Conservation (phyloP, 1,140 invertebrate species). For the Trypoxylus dichotomus region DNA sequence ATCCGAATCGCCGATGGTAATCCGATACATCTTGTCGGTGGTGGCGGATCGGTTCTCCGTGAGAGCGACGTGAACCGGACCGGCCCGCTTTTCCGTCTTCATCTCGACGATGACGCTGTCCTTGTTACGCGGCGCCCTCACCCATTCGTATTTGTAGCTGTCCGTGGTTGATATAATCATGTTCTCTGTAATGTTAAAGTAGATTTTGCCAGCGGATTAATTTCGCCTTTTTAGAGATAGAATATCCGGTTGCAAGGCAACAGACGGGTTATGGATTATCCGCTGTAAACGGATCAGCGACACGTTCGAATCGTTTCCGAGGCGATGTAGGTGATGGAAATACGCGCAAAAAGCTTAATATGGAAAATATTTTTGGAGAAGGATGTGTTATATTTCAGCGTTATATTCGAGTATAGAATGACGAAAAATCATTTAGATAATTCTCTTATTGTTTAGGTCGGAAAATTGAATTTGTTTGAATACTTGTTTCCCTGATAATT, state of each 20-base stretch:
- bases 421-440: too few relatives aligned
- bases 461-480: too few relatives aligned
- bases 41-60: conserved; percentile 55
- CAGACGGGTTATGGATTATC: not conserved
- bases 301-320: not conserved
- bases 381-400: too few relatives aligned
- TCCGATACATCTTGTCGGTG: conserved; percentile 62
- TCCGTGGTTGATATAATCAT: conserved; percentile 62
- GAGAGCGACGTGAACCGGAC: conserved; percentile 61
- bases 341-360: not conserved
- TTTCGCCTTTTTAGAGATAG: not conserved
- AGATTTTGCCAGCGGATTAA: not conserved
- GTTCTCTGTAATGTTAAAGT: conserved; percentile 56
- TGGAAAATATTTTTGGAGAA: not conserved
- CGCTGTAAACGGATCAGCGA: not conserved
- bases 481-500: too few relatives aligned
- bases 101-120: conserved; percentile 63
- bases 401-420: too few relatives aligned
- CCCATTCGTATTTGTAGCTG: conserved; percentile 65
- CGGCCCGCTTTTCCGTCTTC: conserved; percentile 51
- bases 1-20: conserved; percentile 61
- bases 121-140: conserved; percentile 61
- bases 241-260: not conserved
- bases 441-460: too few relatives aligned
- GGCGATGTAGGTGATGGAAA: not conserved